Base-by-base conservation (phyloP, 2,797 vertebrate genomes). In the Decapterus maruadsi region DNA sequence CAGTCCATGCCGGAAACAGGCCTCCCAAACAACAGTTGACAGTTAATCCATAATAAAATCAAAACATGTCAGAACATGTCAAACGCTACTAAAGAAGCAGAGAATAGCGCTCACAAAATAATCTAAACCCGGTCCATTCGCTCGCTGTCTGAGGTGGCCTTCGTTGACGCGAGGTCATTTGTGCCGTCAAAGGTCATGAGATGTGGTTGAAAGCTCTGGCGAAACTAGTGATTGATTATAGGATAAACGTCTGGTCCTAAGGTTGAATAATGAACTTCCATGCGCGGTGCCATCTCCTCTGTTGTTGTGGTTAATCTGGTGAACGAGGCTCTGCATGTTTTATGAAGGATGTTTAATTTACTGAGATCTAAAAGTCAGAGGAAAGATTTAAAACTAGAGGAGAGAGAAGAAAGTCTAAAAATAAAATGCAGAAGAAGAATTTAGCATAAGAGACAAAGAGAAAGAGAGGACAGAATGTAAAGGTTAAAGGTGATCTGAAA, bases 1-100 rank as follows among this genome's bases (percentile, higher is more conserved):
- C 22, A 54, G 43, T 36, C 19, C 0, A n/a, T 38, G 42, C 70
- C 29, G 55, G 17, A 50, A 51, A 17, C 17, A 17, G 14, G 40
- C 22, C 51, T 58, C 63, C 55, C 19, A n/a, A 16, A 14, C 45
- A 73, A 43, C 54, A 48, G 6, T 46, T 1, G 12, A 42, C 16
- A 22, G 8, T 38, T 45, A 17, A 61, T 71, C 51, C 40, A 61
- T 54, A 53, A 75, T 0, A n/a, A 57, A 61, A 11, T 38, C 40
- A 2, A 16, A 31, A 42, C 12, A 42, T 42, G 40, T 2, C n/a
- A 68, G 58, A 72, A 58, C 13, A 19, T 36, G 36, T 14, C 3
- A 45, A 55, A 45, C 16, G 22, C 46, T 19, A 48, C 22, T 4
- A 45, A 38, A 62, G 62, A 51, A 3, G n/a, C 12, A 36, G 16